Base-by-base conservation (phyloP, 2,797 vertebrate genomes). In the Neosalanx taihuensis region DNA sequence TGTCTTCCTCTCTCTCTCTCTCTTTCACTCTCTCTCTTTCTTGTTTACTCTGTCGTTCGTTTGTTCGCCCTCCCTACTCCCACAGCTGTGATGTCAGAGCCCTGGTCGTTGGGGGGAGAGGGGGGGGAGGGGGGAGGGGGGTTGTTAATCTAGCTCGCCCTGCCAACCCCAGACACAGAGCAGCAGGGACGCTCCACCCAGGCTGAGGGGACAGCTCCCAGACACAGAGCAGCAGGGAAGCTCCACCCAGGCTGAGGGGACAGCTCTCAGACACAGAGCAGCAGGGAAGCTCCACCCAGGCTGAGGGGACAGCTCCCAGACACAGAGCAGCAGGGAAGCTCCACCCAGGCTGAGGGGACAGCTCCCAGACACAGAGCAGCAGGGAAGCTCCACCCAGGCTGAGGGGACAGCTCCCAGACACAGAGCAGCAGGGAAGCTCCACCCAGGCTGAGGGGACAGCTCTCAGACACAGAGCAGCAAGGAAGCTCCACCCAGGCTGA, bases 1-100 rank as follows among this genome's bases (percentile, higher is more conserved):
- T 2, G 4, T 37, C 81, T 86, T 81, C 85, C 64, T 35, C 78
- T 67, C 69, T 15, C 76, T 33, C 72, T 58, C 31, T 5, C 35
- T 26, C 29, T 23, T 10, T 33, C 26, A 1, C 31, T 29, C 23
- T 41, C 59, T 65, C 64, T 67, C 63, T 61, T 58, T 35, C n/a
- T 41, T 60, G 23, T 5, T n/a, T 35, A 23, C 60, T 76, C 9
- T 29, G 5, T 33, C 9, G 13, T 26, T 33, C 66, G 4, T 18
- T 53, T 20, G 17, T 12, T 13, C 17, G 18, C 72, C 71, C 79
- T 71, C 83, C 75, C 4, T 75, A 71, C 68, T 76, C 70, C 30
- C 65, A 53, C 46, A 56, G 23, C 20, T 46, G 37, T 12, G 13
- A 23, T 65, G 20, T 66, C 46, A 30, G 23, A 29, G 46, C 15